These are phyloP conservation scores for Erebia ligea DNA, from an alignment of 2,888 invertebrate genomes.

Conservation along the genomic window DNA sequence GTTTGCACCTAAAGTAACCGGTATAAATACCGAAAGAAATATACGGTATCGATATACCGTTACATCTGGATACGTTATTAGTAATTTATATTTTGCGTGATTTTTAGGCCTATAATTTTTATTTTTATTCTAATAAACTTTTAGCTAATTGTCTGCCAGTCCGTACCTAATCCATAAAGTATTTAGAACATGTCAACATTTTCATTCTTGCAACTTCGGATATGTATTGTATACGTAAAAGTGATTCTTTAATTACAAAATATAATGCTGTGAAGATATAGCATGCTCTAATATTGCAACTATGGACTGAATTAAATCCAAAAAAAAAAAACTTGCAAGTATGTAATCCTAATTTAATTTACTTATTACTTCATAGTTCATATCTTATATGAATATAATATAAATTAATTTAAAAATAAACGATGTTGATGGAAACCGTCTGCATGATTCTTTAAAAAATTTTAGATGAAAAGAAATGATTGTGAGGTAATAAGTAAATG, in stretches of 20 bases:
- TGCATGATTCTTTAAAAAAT: not conserved
- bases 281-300: not conserved
- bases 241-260: not conserved
- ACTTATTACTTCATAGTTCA: slow-evolving; percentile 2
- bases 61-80: too few relatives aligned
- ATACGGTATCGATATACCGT: too few relatives aligned
- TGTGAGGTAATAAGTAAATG: slow-evolving; percentile 7
- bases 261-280: not conserved
- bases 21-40: too few relatives aligned
- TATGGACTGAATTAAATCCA: not conserved
- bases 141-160: not conserved
- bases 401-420: not conserved
- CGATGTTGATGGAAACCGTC: not conserved
- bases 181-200: not conserved
- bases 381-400: too few relatives aligned
- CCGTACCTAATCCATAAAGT: not conserved
- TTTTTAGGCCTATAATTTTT: too few relatives aligned
- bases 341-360: not conserved
- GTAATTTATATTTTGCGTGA: too few relatives aligned
- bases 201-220: slow-evolving; percentile 3
- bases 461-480: not conserved
- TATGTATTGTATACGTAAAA: slow-evolving; percentile 14
- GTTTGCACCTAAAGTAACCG: too few relatives aligned
- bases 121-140: too few relatives aligned
- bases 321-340: not conserved